Evolutionary conservation across 2,113 vertebrate genomes (phyloP).

Genomic region (Albula goreensis): DNA sequence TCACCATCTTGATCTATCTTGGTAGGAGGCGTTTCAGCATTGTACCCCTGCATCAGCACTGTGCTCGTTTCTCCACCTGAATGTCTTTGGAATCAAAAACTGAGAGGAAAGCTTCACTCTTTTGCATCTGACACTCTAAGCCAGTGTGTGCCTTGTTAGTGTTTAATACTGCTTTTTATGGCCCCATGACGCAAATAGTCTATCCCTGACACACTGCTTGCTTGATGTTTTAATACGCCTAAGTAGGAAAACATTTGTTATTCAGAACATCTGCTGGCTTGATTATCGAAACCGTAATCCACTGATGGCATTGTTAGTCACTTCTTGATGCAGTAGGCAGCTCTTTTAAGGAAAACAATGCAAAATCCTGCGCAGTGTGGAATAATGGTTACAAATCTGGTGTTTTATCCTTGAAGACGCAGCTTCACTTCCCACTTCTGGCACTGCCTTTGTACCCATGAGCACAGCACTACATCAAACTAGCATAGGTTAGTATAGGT

Average conservation of each 20-base stretch:
- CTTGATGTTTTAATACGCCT: not conserved
- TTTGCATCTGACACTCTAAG: not conserved
- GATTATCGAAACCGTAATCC: conserved; percentile 20
- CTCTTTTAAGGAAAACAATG: not conserved
- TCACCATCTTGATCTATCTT: no score
- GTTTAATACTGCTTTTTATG: not conserved
- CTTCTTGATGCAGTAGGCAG: not conserved
- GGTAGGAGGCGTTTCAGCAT: not conserved
- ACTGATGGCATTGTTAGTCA: conserved; percentile 13
- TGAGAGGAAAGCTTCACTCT: no score
- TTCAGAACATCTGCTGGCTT: conserved; percentile 3
- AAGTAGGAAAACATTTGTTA: not conserved
- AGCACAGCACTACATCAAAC: no score
- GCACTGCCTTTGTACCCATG: no score
- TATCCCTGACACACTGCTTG: conserved; percentile 25
- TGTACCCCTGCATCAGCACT: not conserved
- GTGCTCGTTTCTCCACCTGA: no score
- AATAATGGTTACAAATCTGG: no score
- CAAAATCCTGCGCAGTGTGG: no score
- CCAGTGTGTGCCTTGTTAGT: not conserved
- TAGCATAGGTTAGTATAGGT: no score
- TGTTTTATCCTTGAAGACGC: no score
- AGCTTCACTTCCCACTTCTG: no score
- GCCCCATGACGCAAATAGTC: not conserved
- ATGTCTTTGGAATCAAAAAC: no score